These are phyloP conservation scores for Drosophila grimshawi DNA, from an alignment of 1,140 invertebrate genomes.

Conservation along the genomic window DNA sequence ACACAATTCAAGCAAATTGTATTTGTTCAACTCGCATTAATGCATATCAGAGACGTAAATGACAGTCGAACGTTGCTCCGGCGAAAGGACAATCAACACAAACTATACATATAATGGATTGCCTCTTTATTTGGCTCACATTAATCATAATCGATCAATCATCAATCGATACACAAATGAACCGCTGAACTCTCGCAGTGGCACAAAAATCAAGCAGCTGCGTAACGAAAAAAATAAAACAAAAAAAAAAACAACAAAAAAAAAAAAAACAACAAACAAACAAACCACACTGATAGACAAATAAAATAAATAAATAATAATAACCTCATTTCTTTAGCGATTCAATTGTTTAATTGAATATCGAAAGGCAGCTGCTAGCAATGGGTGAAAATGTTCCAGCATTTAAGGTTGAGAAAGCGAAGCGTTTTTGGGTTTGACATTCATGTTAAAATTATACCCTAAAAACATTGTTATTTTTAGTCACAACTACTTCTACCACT, in stretches of 20 bases:
- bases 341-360: conserved; percentile 58
- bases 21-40: not conserved
- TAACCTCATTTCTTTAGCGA: conserved; percentile 21
- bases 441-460: too few species aligned
- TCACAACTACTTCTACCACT: too few species aligned
- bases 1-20: not conserved
- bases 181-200: not conserved
- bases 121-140: conserved; percentile 3
- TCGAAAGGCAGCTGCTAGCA: conserved; percentile 15
- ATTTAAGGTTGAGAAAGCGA: too few species aligned
- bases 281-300: conserved; percentile 25
- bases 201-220: conserved; percentile 50
- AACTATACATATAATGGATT: conserved; percentile 23
- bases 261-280: conserved; percentile 32
- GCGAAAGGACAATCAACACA: not conserved
- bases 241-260: not conserved
- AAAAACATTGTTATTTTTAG: too few species aligned
- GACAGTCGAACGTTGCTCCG: not conserved
- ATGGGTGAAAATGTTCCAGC: too few species aligned
- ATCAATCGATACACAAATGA: conserved; percentile 21
- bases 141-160: conserved; percentile 43
- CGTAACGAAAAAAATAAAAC: not conserved
- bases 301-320: conserved; percentile 1
- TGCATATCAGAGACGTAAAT: not conserved
- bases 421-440: too few species aligned